A percentile compares a stretch with the other conserved stretches of the same genome.
These are phyloP conservation scores for Timema podura DNA, from an alignment of 2,888 invertebrate genomes.

Conservation along the genomic window DNA sequence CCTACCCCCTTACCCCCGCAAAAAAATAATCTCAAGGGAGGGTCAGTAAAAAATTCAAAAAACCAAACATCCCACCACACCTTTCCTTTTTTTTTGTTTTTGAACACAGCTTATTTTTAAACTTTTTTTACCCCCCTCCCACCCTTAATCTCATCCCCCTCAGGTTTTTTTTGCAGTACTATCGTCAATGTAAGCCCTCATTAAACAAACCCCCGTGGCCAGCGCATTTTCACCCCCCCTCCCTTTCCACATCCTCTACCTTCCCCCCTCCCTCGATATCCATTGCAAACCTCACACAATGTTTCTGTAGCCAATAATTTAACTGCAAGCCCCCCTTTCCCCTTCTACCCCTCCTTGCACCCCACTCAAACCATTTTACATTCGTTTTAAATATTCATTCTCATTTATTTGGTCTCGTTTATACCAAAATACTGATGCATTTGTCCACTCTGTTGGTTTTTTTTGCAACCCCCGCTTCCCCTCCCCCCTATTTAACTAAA, in stretches of 20 bases:
- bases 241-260: not conserved
- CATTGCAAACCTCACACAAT: constrained; percentile 12
- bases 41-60: too few relatives aligned
- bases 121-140: not conserved
- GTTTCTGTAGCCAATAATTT: constrained; percentile 15
- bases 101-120: constrained; percentile 3
- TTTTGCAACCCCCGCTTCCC: constrained; percentile 1
- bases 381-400: constrained; percentile 17
- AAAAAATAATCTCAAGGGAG: too few relatives aligned
- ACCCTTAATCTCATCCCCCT: too few relatives aligned
- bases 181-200: constrained; percentile 14
- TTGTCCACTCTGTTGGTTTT: not conserved
- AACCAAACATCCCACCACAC: too few relatives aligned
- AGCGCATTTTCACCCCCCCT: constrained; percentile 1
- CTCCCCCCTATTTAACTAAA: not conserved
- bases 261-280: not conserved
- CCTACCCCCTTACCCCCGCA: too few relatives aligned
- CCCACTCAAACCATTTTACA: constrained; percentile 10
- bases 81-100: constrained; percentile 3
- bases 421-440: constrained; percentile 9
- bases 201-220: constrained; percentile 12
- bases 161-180: not conserved
- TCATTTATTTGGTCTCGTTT: constrained; percentile 15
- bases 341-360: not conserved
- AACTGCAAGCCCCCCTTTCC: constrained; percentile 12